Conservation (phyloP, 2,113 vertebrate genomes). For the Crotalus tigris region DNA sequence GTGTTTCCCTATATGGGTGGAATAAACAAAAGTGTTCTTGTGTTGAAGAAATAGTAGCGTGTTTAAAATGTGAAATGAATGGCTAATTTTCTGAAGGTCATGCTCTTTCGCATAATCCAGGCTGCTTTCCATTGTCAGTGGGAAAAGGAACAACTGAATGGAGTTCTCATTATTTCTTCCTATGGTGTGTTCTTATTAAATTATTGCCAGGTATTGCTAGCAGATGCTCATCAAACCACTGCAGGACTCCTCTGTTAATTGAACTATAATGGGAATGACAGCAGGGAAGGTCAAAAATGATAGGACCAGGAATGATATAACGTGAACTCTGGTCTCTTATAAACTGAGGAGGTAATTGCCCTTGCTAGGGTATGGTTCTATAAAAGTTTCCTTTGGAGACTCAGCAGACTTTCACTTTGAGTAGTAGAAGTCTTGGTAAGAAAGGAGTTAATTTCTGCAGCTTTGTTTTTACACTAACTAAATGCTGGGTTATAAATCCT, state of each 20-base stretch:
- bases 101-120: slow-evolving; percentile 61
- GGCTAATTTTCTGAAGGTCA: slow-evolving; percentile 65
- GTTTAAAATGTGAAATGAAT: slow-evolving; percentile 49
- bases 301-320: slow-evolving; percentile 74
- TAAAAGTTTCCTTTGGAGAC: slow-evolving; percentile 31
- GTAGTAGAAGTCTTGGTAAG: slow-evolving; percentile 9
- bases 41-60: not conserved
- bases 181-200: slow-evolving; percentile 79
- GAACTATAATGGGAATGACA: slow-evolving; percentile 86
- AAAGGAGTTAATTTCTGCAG: not conserved
- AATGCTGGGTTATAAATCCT: not conserved
- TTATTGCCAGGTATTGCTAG: slow-evolving; percentile 84
- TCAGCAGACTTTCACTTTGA: slow-evolving; percentile 32
- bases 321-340: slow-evolving; percentile 64
- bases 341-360: slow-evolving; percentile 56
- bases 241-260: slow-evolving; percentile 84
- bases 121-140: slow-evolving; percentile 72
- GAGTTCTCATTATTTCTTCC: slow-evolving; percentile 75
- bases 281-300: slow-evolving; percentile 84
- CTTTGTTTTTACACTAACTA: slow-evolving; percentile 29
- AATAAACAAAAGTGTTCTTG: slow-evolving; percentile 13
- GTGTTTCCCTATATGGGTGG: not conserved
- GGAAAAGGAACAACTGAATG: slow-evolving; percentile 69
- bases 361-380: slow-evolving; percentile 43
- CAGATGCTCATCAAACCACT: slow-evolving; percentile 86